Conservation (phyloP, 2,113 vertebrate genomes). For the Sphyrna mokarran region DNA sequence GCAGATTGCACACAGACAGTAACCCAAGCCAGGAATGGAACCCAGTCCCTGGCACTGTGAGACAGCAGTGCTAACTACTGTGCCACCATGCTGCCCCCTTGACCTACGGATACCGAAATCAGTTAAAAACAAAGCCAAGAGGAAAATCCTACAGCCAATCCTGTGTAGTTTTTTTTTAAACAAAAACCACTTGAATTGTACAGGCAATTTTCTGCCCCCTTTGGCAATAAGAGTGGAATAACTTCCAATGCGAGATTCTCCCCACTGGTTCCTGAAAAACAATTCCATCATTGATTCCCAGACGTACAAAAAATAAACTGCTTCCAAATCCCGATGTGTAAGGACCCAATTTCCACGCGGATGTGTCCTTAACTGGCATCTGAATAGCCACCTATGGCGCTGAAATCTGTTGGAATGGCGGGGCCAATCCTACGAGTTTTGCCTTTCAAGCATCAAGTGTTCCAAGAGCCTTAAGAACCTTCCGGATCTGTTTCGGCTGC, state of each 20-base stretch:
- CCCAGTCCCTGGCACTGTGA: too few species aligned
- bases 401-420: background rate
- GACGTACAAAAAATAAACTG: background rate
- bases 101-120: background rate
- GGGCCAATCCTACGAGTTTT: background rate
- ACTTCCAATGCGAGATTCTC: background rate
- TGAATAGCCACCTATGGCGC: background rate
- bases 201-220: background rate
- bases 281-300: background rate
- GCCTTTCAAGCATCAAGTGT: background rate
- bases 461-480: background rate
- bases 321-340: background rate
- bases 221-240: background rate
- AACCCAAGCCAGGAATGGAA: too few species aligned
- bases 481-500: background rate
- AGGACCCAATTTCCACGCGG: background rate
- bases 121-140: background rate
- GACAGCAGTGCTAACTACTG: too few species aligned
- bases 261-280: background rate
- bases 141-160: background rate
- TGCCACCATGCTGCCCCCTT: background rate
- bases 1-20: too few species aligned
- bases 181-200: background rate
- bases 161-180: background rate
- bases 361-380: background rate